phyloP scores from a whole-genome alignment of 2,113 vertebrate genomes.

The Macheiramphus alcinus region DNA sequence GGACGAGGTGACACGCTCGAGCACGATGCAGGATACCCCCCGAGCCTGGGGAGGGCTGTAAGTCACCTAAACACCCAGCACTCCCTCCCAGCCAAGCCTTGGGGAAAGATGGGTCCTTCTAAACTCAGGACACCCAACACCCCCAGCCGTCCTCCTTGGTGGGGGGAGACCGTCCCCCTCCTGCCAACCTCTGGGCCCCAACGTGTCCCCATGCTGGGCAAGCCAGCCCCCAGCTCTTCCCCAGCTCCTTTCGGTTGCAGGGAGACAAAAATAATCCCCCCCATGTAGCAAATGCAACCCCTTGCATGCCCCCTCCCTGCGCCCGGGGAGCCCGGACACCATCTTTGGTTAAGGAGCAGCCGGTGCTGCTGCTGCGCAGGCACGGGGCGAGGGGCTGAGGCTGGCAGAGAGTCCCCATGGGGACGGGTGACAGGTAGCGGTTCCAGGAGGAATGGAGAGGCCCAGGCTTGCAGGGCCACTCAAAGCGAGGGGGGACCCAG shows the following conservation, averaged over 20 bases:
- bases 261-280: not conserved
- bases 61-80: not conserved
- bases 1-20: not conserved
- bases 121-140: not conserved
- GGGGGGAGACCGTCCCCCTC: not conserved
- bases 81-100: not conserved
- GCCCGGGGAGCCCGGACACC: not conserved
- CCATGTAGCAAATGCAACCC: not conserved
- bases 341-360: conserved; percentile 56
- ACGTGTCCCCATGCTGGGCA: accelerated
- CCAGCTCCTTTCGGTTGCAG: not conserved
- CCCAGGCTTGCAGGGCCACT: not conserved
- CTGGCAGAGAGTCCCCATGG: not conserved
- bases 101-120: not conserved
- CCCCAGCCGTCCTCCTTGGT: not conserved
- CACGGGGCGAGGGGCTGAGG: not conserved
- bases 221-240: not conserved
- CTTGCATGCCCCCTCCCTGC: not conserved
- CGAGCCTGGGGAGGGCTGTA: not conserved
- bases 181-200: not conserved
- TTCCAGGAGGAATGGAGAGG: conserved; percentile 13
- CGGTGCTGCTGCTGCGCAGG: not conserved
- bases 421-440: not conserved
- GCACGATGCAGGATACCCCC: not conserved
- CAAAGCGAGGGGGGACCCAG: not conserved